Evolutionary conservation across 2,888 invertebrate species (phyloP), one percentile per base, ranked within the genome.

Genomic region (Microctonus aethiopoides): DNA sequence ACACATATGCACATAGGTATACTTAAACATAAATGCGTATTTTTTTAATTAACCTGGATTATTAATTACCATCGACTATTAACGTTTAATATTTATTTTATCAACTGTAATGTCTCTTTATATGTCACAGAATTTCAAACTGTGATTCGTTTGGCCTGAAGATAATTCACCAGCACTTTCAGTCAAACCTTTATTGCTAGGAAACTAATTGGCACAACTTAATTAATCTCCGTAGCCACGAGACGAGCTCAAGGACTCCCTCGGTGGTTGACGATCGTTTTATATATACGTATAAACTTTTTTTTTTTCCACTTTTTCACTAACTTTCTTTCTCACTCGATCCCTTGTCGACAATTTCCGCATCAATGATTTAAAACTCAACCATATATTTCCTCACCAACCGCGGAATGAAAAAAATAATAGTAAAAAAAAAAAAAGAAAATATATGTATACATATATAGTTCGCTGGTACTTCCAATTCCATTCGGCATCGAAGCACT

Each of bases 201-300:
- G 57, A 68, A 64, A 71, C 72, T 79, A 79, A 79, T 78, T 79
- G 77, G 72, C 68, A 71, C 71, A 66, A 71, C 73, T 78, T 77
- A 77, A 79, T 78, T 77, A 78, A 77, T 68, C 74, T 72, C 57
- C 67, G 34, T 26, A 52, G 46, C 57, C 57, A 41, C 62, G 57
- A 46, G 34, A 41, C 36, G 54, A 56, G 36, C 56, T 63, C 46
- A 41, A 63, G 46, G 46, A 36, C 24, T 34, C 63, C 54, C 63
- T 41, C 63, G 63, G 36, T 46, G 22, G 29, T 70, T 57, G 67
- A 52, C 32, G 57, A 57, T 57, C 16, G 26, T 57, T 57, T 57
- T 57, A n/a, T 41, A 41, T 41, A 16, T 20, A n/a, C 7, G 16
- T n/a, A 7, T 46, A 3, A 11, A 13, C 46, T 16, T 46, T 46